Conservation (phyloP, 1,140 invertebrate genomes). For the Atopsyche davidsoni region DNA sequence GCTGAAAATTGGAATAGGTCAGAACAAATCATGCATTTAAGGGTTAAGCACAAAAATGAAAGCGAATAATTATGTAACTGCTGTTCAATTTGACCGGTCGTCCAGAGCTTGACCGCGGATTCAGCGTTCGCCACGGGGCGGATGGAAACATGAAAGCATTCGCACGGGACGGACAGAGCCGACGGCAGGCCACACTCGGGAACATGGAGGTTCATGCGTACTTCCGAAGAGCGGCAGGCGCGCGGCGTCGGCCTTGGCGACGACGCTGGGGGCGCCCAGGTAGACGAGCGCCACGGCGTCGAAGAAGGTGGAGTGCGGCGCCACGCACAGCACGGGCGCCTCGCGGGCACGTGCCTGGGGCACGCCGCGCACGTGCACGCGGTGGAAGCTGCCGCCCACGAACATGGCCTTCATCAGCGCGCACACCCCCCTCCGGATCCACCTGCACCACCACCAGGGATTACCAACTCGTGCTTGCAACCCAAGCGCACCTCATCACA, state of each 20-base stretch:
- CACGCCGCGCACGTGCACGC: slow-evolving; percentile 16
- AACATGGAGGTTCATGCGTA: slow-evolving; percentile 43
- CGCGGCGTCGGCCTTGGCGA: slow-evolving; percentile 77
- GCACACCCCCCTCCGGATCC: slow-evolving; percentile 54
- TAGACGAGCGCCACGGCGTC: slow-evolving; percentile 78
- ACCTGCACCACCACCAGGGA: slow-evolving; percentile 76
- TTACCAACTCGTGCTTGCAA: no score
- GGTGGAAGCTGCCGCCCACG: slow-evolving; percentile 56
- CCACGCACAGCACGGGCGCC: slow-evolving; percentile 80
- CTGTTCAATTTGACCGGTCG: no score
- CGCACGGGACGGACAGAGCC: background rate
- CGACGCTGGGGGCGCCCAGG: slow-evolving; percentile 77
- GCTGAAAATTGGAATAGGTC: no score
- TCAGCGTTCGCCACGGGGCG: no score
- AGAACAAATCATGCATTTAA: no score
- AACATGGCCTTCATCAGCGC: slow-evolving; percentile 55
- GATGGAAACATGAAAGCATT: no score
- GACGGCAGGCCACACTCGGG: background rate
- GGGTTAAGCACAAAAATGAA: no score
- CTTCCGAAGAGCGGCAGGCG: slow-evolving; percentile 82
- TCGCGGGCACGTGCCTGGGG: slow-evolving; percentile 53
- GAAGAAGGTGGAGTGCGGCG: slow-evolving; percentile 87
- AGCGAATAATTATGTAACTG: no score
- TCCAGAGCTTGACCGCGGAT: no score
- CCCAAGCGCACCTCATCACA: no score